These are phyloP conservation scores for Zaprionus camerounensis DNA, from an alignment of 1,140 invertebrate species.

Conservation along the genomic window DNA sequence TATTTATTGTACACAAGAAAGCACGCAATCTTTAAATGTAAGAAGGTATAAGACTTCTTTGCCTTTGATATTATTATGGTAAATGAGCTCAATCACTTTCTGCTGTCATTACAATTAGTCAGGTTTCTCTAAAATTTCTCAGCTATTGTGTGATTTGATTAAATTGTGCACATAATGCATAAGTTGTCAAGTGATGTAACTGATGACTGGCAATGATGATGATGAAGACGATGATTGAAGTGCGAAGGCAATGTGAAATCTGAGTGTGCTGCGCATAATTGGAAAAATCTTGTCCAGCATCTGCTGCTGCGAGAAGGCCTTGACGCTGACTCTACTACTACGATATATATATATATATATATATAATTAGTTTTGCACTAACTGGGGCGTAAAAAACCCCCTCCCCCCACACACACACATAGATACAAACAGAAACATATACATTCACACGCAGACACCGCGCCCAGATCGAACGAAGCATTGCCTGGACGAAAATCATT, in stretches of 20 bases:
- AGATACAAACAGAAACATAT: not conserved
- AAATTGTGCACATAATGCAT: slow-evolving; percentile 46
- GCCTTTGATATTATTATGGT: not conserved
- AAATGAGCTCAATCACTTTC: not conserved
- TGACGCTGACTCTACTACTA: not conserved
- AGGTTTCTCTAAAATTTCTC: slow-evolving; percentile 11
- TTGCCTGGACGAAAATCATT: slow-evolving; percentile 71
- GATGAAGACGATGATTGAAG: not conserved
- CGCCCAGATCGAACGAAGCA: slow-evolving; percentile 64
- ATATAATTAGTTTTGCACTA: slow-evolving; percentile 81
- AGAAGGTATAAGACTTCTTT: not conserved
- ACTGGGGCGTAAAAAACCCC: slow-evolving; percentile 69
- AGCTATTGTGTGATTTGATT: slow-evolving; percentile 29
- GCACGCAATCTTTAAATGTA: not conserved
- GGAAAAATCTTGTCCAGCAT: slow-evolving; percentile 39
- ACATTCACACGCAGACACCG: slow-evolving; percentile 43
- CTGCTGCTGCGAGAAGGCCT: slow-evolving; percentile 3
- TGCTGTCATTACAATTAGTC: not conserved
- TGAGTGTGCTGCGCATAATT: slow-evolving; percentile 29
- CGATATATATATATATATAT: slow-evolving; percentile 39
- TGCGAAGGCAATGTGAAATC: slow-evolving; percentile 30
- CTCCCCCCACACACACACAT: not conserved
- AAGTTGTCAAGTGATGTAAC: slow-evolving; percentile 32
- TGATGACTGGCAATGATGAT: slow-evolving; percentile 21
- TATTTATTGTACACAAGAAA: not conserved